These are phyloP conservation scores for Pogonomyrmex californicus DNA, from an alignment of 1,140 invertebrate species.

Conservation along the genomic window DNA sequence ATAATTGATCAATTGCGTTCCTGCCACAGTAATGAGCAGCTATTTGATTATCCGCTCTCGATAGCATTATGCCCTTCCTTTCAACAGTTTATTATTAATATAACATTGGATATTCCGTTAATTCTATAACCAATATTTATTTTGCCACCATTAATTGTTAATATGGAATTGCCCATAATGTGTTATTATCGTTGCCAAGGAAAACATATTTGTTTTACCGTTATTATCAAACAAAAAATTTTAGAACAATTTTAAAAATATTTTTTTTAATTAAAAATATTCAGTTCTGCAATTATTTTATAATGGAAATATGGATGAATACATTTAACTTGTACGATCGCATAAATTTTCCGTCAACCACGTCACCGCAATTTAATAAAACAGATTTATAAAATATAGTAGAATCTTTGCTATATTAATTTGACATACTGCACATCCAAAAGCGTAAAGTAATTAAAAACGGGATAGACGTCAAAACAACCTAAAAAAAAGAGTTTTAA, in stretches of 20 bases:
- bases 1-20: slow-evolving; percentile 76
- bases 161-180: slow-evolving; percentile 18
- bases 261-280: slow-evolving; percentile 31
- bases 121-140: slow-evolving; percentile 49
- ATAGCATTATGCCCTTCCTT: slow-evolving; percentile 41
- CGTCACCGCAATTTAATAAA: slow-evolving; percentile 27
- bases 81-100: slow-evolving; percentile 50
- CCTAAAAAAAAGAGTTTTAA: slow-evolving; percentile 8
- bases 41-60: slow-evolving; percentile 70
- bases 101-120: slow-evolving; percentile 47
- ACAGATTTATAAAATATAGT: slow-evolving; percentile 16
- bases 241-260: not conserved
- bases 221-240: slow-evolving; percentile 8
- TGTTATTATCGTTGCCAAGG: not conserved
- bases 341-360: not conserved
- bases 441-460: slow-evolving; percentile 48
- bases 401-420: slow-evolving; percentile 1
- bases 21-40: slow-evolving; percentile 71
- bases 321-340: slow-evolving; percentile 20
- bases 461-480: slow-evolving; percentile 29
- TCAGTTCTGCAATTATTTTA: slow-evolving; percentile 9
- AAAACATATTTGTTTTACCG: slow-evolving; percentile 13
- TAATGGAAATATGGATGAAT: not conserved
- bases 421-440: not conserved
- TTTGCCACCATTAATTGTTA: slow-evolving; percentile 41